phyloP scores from a whole-genome alignment of 2,797 vertebrate species.

The Channallabes apus region DNA sequence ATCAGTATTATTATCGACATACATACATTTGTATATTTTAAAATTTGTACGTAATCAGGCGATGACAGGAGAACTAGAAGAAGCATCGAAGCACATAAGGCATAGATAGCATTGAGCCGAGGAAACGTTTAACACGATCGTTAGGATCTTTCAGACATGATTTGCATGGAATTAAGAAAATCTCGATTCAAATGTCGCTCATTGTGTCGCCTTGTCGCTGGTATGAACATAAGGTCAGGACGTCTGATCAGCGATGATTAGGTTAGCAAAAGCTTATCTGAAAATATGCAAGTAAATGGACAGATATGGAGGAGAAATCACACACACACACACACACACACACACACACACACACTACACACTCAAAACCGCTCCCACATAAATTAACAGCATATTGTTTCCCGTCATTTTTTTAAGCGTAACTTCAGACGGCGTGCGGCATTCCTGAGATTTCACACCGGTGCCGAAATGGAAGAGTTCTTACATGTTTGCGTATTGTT shows the following conservation, averaged over 20 bases:
- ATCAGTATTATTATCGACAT: no score
- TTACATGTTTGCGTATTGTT: slow-evolving; percentile 7
- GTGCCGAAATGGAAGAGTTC: slow-evolving; percentile 30
- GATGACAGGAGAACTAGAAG: not conserved
- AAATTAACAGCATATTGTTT: slow-evolving; percentile 1
- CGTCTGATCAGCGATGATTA: not conserved
- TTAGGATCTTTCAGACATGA: not conserved
- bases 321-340: not conserved
- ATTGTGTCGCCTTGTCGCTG: no score
- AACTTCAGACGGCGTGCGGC: not conserved
- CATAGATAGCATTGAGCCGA: not conserved
- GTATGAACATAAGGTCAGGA: not conserved
- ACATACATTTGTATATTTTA: not conserved
- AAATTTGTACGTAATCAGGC: not conserved
- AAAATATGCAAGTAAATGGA: not conserved
- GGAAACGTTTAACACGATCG: not conserved
- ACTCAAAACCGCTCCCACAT: not conserved
- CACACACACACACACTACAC: not conserved
- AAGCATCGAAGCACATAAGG: not conserved
- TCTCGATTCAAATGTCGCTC: not conserved
- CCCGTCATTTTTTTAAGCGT: not conserved
- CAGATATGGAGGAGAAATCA: not conserved
- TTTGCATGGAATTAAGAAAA: slow-evolving; percentile 13
- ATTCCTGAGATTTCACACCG: slow-evolving; percentile 13
- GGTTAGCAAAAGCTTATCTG: not conserved